A percentile compares a stretch with the other conserved stretches of the same genome.
Evolutionary conservation across 2,797 vertebrate genomes (phyloP).

Genomic region (Moxostoma hubbsi): DNA sequence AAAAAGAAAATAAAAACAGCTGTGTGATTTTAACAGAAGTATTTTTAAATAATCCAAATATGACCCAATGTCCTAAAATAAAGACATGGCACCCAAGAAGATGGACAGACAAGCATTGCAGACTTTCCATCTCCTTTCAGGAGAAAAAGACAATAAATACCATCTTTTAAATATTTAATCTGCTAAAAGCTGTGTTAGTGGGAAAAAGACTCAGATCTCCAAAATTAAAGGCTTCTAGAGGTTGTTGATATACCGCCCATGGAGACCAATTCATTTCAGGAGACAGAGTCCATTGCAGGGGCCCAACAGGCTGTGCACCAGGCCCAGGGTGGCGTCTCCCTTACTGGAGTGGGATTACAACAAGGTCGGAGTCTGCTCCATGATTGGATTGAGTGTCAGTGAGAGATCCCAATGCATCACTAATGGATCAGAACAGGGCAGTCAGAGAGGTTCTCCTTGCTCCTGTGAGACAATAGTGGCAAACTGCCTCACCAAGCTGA

Average conservation of each 20-base stretch:
- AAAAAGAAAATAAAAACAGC: background rate
- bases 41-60: background rate
- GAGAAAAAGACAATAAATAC: conserved; percentile 63
- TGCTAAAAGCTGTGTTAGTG: conserved; percentile 65
- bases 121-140: conserved; percentile 46
- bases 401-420: conserved; percentile 57
- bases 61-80: conserved; percentile 10
- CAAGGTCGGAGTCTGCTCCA: conserved; percentile 56
- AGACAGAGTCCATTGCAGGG: conserved; percentile 50
- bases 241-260: conserved; percentile 55
- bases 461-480: conserved; percentile 48
- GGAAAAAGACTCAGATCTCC: conserved; percentile 60
- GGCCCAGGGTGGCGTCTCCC: conserved; percentile 57
- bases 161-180: conserved; percentile 69
- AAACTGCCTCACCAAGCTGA: conserved; percentile 34
- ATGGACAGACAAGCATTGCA: conserved; percentile 31
- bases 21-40: background rate
- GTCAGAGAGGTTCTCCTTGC: conserved; percentile 35
- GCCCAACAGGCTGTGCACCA: conserved; percentile 41
- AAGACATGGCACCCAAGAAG: conserved; percentile 1
- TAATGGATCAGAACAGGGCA: conserved; percentile 56
- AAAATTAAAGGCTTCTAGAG: conserved; percentile 61
- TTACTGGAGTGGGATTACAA: conserved; percentile 60
- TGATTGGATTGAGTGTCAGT: conserved; percentile 63
- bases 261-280: conserved; percentile 61